Evolutionary conservation across 2,888 invertebrate species (phyloP), one percentile per base, ranked within the genome.

Genomic region (Camponotus fellah): DNA sequence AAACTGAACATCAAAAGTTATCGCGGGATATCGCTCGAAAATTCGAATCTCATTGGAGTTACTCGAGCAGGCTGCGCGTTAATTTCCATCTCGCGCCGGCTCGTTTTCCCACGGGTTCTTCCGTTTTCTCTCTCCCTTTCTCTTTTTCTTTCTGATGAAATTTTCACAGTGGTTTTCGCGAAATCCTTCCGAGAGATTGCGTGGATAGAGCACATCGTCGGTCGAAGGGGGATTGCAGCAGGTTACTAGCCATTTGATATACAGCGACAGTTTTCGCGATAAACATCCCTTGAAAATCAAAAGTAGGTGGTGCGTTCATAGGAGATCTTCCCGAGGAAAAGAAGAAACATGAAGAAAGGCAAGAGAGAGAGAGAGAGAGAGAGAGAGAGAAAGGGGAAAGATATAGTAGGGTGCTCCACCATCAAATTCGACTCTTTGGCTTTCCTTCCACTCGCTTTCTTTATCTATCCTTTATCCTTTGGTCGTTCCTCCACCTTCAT

Each of bases 261-360:
- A 85, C 43, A 60, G 83, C 17, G 76, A 56, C 21, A 76, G 81
- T 72, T 84, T 60, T 34, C 66, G 62, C 10, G 76, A 75, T 79
- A 80, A 88, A 83, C 71, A 79, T 83, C 80, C 69, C 68, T 34
- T 6, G 88, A 87, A 90, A 91, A 91, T 91, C 87, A 91, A 85
- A 89, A 89, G 74, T 82, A 72, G 85, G 37, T 60, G 69, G 80
- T 74, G 74, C 40, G 32, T 17, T 26, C 34, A 65, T 71, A n/a
- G 40, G 37, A 37, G 68, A 21, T 66, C 46, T 80, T 26, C 60
- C 71, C 32, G 53, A 53, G 32, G 65, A 37, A 66, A 77, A 34
- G n/a, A n/a, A 66, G 58, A 32, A 40, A 26, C 56, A 17, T 14
- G 43, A 40, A 53, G 71, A 56, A 32, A 40, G 43, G 49, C 5